A percentile compares a stretch with the other conserved stretches of the same genome.
These are phyloP conservation scores for Spinus olivaceus DNA, from an alignment of 2,797 vertebrate genomes.

Conservation along the genomic window DNA sequence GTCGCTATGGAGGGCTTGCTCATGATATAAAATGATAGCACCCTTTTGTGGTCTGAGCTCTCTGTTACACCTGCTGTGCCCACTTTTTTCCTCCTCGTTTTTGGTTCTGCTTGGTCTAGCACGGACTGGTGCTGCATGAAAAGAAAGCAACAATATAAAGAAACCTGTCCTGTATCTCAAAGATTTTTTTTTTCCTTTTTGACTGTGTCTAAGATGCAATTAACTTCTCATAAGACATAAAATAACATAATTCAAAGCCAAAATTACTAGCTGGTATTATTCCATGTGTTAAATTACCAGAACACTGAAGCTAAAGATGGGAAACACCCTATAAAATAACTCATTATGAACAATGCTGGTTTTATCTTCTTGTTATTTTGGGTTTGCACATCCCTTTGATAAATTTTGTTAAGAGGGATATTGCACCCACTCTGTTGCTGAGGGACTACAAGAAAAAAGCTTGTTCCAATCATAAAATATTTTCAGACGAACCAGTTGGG, in stretches of 20 bases:
- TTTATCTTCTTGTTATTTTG: conserved; percentile 58
- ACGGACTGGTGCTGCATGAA: conserved; percentile 29
- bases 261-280: conserved; percentile 61
- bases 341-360: conserved; percentile 45
- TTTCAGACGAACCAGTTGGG: conserved; percentile 38
- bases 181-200: neutral
- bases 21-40: conserved; percentile 66
- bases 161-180: conserved; percentile 22
- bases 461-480: conserved; percentile 43
- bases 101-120: conserved; percentile 67
- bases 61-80: conserved; percentile 64
- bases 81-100: neutral
- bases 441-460: neutral
- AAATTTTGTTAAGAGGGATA: conserved; percentile 39
- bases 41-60: conserved; percentile 47
- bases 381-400: conserved; percentile 34
- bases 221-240: conserved; percentile 59
- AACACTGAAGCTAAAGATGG: conserved; percentile 41
- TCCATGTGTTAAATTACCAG: conserved; percentile 63
- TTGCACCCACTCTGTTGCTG: neutral
- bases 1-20: conserved; percentile 67
- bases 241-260: conserved; percentile 63
- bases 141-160: conserved; percentile 53
- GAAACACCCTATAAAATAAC: conserved; percentile 66
- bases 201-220: conserved; percentile 49